phyloP scores from a whole-genome alignment of 2,797 vertebrate genomes.

The Halcyon chelicuti region DNA sequence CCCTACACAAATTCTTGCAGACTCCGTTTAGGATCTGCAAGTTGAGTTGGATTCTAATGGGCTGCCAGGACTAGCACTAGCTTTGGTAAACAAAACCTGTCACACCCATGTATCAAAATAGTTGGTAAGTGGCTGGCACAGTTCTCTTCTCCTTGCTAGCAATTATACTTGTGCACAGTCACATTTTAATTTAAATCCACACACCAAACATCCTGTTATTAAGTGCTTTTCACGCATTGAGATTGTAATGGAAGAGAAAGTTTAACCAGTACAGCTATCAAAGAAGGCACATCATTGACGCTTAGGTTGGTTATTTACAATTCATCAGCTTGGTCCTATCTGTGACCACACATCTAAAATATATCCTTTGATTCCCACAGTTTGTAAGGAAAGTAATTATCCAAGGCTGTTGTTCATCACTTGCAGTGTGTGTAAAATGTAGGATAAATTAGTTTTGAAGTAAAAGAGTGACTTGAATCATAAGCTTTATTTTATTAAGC shows the following conservation, averaged over 20 bases:
- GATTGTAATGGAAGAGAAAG: background rate
- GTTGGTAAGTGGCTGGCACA: background rate
- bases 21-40: background rate
- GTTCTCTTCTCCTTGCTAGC: background rate
- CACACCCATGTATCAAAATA: background rate
- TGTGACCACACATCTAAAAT: constrained; percentile 23
- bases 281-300: background rate
- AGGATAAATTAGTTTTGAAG: constrained; percentile 24
- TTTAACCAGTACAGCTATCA: background rate
- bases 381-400: constrained; percentile 31
- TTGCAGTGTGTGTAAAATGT: background rate
- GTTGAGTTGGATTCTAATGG: background rate
- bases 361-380: background rate
- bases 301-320: background rate
- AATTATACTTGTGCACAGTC: background rate
- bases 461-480: constrained; percentile 33
- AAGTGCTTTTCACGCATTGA: background rate
- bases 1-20: background rate
- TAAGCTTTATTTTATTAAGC: constrained; percentile 37
- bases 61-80: background rate
- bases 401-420: background rate
- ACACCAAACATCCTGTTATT: background rate
- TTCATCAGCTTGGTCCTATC: background rate
- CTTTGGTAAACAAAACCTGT: background rate
- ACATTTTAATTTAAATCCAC: background rate